Base-by-base conservation (phyloP, 2,113 vertebrate species). In the Xyrauchen texanus region DNA sequence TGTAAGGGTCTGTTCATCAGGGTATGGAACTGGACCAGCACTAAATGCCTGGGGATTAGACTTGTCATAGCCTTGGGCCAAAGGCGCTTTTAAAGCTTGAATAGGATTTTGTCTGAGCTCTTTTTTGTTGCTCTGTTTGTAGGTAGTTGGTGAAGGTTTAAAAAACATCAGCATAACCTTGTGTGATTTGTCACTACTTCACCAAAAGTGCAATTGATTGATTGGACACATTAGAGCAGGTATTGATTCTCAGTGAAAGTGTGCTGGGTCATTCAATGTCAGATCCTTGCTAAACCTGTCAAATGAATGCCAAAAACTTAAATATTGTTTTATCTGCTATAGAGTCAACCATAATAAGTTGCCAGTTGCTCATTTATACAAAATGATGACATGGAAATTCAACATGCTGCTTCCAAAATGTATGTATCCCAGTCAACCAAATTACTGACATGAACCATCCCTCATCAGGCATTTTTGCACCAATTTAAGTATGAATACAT, bases 261-360 rank as follows among this genome's bases (percentile, higher is more conserved):
- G 65, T 65, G 81, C 81, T 82, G 68, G 75, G 68, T 85, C 72
- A 80, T 71, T 76, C 45, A 58, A 65, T 57, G n/a, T 15, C n/a
- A 77, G 34, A 60, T 8, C n/a, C 75, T 46, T 61, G 68, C 58
- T 71, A 61, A 67, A 42, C 46, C 47, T 46, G 34, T 68, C 64
- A 63, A 15, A 16, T 69, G 53, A 11, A 69, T 71, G 52, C 2
- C 8, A 60, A 47, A 47, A 60, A 7, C 55, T 47, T 71, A 5
- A 69, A 42, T 58, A 10, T 44, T 45, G 4, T 10, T 44, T 44
- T 44, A 57, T 71, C 49, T 71, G 8, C 52, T 68, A 66, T 34
- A 34, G 21, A 34, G 21, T 34, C 21, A 34, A n/a, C n/a, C n/a
- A n/a, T n/a, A n/a, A n/a, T n/a, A n/a, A 34, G 21, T 34, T 34